Conservation (phyloP, 2,113 vertebrate species). For the Bolborhynchus lineola region DNA sequence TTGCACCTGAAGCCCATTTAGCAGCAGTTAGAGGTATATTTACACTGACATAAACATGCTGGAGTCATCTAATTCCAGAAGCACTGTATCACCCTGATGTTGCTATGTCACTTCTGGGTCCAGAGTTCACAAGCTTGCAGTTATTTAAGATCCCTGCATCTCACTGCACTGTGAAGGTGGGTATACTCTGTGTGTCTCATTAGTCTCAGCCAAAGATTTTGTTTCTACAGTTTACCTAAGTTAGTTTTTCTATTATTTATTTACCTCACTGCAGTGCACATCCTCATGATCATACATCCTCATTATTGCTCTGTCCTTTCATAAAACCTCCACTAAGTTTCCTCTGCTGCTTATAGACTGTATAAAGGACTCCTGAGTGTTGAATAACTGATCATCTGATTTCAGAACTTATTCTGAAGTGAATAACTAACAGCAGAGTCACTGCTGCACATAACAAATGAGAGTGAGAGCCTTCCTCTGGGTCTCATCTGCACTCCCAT, state of each 20-base stretch:
- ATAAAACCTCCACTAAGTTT: background rate
- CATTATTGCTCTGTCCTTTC: slow-evolving; percentile 6
- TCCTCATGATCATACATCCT: background rate
- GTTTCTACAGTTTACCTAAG: background rate
- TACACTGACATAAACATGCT: background rate
- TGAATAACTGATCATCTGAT: background rate
- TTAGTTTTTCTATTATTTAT: slow-evolving; percentile 20
- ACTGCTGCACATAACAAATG: background rate
- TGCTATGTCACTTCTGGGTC: background rate
- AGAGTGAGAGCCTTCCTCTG: background rate
- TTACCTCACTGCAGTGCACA: background rate
- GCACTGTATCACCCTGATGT: background rate
- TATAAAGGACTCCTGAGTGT: background rate
- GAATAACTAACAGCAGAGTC: background rate
- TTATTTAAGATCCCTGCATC: background rate
- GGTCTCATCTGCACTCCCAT: background rate
- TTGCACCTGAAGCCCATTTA: background rate
- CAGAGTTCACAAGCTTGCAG: background rate
- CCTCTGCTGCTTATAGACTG: background rate
- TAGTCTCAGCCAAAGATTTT: background rate
- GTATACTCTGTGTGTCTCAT: background rate
- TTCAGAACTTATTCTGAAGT: slow-evolving; percentile 6
- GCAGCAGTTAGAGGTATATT: background rate
- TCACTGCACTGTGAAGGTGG: background rate
- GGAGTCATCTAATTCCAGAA: background rate